A percentile compares a stretch with the other conserved stretches of the same genome.
These are phyloP conservation scores for Sesia bembeciformis DNA, from an alignment of 2,888 invertebrate species.

Conservation along the genomic window DNA sequence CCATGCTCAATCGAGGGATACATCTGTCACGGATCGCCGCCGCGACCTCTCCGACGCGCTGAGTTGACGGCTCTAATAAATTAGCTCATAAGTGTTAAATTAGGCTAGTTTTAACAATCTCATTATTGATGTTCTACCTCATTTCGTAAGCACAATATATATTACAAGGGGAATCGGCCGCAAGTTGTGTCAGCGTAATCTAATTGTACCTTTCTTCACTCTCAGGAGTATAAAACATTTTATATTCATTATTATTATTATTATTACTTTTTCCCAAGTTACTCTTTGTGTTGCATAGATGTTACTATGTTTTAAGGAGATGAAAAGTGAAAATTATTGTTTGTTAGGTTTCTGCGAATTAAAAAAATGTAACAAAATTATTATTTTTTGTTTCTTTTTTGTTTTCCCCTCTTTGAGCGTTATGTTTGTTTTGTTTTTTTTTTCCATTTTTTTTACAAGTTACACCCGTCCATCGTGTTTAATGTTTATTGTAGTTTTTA, in stretches of 20 bases:
- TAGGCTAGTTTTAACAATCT: conserved; percentile 66
- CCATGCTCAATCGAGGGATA: conserved; percentile 35
- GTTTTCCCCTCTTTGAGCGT: conserved; percentile 32
- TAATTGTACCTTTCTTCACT: conserved; percentile 71
- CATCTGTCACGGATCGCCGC: conserved; percentile 12
- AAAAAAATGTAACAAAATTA: conserved; percentile 72
- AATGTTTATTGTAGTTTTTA: conserved; percentile 65
- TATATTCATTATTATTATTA: conserved; percentile 56
- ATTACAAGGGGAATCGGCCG: conserved; percentile 44
- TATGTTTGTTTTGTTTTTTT: conserved; percentile 22
- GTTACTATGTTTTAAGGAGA: conserved; percentile 75
- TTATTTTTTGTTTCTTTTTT: conserved; percentile 50
- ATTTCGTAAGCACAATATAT: conserved; percentile 32
- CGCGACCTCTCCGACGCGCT: conserved; percentile 16
- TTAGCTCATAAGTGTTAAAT: conserved; percentile 56
- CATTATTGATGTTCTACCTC: conserved; percentile 60
- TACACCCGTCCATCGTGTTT: conserved; percentile 73
- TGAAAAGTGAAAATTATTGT: conserved; percentile 70
- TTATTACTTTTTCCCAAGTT: conserved; percentile 64
- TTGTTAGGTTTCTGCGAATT: conserved; percentile 76
- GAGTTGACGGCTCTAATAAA: conserved; percentile 46
- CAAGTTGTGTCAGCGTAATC: conserved; percentile 51
- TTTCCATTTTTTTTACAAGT: conserved; percentile 54
- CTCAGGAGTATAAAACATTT: conserved; percentile 69
- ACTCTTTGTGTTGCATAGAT: conserved; percentile 75